These are phyloP conservation scores for Chaetodon trifasciatus DNA, from an alignment of 2,797 vertebrate species.

Conservation along the genomic window DNA sequence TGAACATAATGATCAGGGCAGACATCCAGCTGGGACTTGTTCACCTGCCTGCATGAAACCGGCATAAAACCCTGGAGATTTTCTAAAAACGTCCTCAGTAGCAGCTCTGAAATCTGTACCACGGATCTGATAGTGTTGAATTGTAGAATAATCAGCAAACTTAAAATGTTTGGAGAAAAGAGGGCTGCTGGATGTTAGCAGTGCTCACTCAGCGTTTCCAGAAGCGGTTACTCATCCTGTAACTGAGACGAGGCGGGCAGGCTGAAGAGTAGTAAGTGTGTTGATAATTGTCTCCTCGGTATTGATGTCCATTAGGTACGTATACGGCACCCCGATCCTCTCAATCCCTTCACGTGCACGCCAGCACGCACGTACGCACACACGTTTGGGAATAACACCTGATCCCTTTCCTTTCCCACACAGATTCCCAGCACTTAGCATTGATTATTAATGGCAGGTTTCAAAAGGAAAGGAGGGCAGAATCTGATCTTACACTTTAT, in stretches of 20 bases:
- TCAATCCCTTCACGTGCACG: slow-evolving; percentile 21
- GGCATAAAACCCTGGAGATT: slow-evolving; percentile 13
- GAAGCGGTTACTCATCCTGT: slow-evolving; percentile 50
- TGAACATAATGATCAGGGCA: slow-evolving; percentile 15
- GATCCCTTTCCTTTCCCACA: slow-evolving; percentile 60
- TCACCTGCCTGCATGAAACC: slow-evolving; percentile 27
- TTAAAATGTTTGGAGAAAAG: neutral
- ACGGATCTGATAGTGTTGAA: neutral
- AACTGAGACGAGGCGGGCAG: slow-evolving; percentile 28
- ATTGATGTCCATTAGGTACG: slow-evolving; percentile 75
- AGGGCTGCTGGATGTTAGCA: neutral
- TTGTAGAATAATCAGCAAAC: neutral
- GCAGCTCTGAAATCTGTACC: neutral
- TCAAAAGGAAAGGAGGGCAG: slow-evolving; percentile 62
- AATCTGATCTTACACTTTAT: slow-evolving; percentile 69
- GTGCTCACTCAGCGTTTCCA: slow-evolving; percentile 58
- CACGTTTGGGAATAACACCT: slow-evolving; percentile 41
- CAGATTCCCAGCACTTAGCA: slow-evolving; percentile 81
- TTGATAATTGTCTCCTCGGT: slow-evolving; percentile 73
- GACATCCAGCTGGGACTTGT: slow-evolving; percentile 36
- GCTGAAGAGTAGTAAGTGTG: slow-evolving; percentile 58
- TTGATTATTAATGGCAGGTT: slow-evolving; percentile 84
- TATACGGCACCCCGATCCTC: slow-evolving; percentile 47
- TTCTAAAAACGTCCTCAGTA: neutral
- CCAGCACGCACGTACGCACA: slow-evolving; percentile 8